phyloP scores from a whole-genome alignment of 2,797 vertebrate species.

The Pelochelys cantorii region DNA sequence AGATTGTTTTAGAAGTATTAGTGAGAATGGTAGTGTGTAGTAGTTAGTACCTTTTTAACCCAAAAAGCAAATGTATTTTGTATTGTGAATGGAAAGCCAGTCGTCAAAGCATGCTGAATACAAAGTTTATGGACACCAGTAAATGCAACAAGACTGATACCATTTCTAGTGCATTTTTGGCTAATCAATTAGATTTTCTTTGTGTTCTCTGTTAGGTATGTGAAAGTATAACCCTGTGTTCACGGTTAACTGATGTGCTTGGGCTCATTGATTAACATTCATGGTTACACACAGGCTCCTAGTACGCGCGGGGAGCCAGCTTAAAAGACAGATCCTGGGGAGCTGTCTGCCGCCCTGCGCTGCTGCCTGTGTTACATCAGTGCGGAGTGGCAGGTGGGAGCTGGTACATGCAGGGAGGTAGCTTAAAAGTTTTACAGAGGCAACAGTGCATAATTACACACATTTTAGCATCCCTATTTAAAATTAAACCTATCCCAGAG shows the following conservation, averaged over 20 bases:
- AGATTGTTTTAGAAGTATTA: not conserved
- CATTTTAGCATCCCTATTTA: not conserved
- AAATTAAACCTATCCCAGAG: not conserved
- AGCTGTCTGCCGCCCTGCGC: no score
- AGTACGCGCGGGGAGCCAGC: no score
- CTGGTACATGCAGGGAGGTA: no score
- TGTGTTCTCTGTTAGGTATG: not conserved
- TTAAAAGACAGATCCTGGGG: no score
- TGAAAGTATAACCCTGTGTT: no score
- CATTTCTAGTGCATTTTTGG: not conserved
- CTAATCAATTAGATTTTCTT: not conserved
- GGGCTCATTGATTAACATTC: no score
- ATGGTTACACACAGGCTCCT: no score
- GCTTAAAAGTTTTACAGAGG: no score
- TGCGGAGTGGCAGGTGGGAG: no score
- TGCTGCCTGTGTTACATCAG: no score
- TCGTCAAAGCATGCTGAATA: not conserved
- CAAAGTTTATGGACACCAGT: rapidly evolving
- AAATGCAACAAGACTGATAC: not conserved
- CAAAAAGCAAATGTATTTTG: not conserved
- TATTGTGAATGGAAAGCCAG: not conserved
- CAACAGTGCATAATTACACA: no score
- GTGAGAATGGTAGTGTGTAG: not conserved
- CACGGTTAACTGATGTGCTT: no score
- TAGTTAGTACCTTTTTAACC: not conserved